phyloP scores from a whole-genome alignment of 2,113 vertebrate species.

The Thomomys bottae region DNA sequence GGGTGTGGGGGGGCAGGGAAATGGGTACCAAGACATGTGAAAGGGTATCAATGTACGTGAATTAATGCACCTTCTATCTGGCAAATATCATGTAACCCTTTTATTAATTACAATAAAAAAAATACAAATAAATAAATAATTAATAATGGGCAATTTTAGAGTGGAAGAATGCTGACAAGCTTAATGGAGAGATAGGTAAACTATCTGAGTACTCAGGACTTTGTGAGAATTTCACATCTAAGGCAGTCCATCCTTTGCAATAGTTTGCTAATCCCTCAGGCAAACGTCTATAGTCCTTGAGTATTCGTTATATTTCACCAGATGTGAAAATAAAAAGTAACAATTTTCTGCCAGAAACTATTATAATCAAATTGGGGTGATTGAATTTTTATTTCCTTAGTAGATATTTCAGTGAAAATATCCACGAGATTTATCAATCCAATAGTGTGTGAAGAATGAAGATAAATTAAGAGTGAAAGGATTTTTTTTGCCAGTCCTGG shows the following conservation, averaged over 20 bases:
- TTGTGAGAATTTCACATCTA: background rate
- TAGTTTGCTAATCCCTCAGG: background rate
- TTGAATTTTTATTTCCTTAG: background rate
- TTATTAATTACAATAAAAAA: no score
- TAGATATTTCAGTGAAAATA: background rate
- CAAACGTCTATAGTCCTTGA: background rate
- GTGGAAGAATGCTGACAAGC: background rate
- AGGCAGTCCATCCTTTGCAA: background rate
- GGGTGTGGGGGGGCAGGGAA: no score
- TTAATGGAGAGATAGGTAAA: background rate
- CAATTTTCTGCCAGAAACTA: background rate
- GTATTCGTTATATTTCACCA: background rate
- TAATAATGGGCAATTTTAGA: no score
- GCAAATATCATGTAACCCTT: no score
- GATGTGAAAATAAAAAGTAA: slow-evolving; percentile 4
- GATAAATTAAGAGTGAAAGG: slow-evolving; percentile 36
- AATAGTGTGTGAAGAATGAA: background rate
- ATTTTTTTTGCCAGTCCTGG: no score
- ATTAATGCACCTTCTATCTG: no score
- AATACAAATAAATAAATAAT: no score
- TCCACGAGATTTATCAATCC: background rate
- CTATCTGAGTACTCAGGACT: background rate
- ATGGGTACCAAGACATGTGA: no score
- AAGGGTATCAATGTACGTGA: no score
- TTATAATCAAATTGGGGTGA: background rate